Percentiles rank a stretch among this genome's conserved stretches.
phyloP scores from a whole-genome alignment of 2,888 invertebrate species.

The Rhodophaea formosa region DNA sequence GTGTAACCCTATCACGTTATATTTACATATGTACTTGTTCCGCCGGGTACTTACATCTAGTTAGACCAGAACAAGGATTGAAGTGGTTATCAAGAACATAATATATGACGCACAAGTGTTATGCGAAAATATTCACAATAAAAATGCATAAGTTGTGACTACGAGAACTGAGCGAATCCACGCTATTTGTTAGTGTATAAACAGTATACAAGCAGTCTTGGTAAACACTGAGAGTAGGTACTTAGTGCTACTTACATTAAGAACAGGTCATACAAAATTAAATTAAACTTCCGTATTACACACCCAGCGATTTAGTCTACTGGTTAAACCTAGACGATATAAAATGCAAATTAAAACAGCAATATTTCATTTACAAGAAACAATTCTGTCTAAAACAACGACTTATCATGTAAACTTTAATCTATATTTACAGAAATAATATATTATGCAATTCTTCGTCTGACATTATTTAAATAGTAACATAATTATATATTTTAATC shows the following conservation, averaged over 20 bases:
- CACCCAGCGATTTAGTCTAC: constrained; percentile 60
- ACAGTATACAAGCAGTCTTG: constrained; percentile 80
- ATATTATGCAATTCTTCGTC: constrained; percentile 77
- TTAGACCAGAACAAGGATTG: constrained; percentile 57
- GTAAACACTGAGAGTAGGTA: constrained; percentile 79
- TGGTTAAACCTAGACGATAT: constrained; percentile 69
- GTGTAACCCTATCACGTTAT: constrained; percentile 21
- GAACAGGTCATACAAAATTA: constrained; percentile 75
- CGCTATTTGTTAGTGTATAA: constrained; percentile 68
- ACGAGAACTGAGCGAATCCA: constrained; percentile 58
- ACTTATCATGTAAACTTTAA: constrained; percentile 58
- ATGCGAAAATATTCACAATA: constrained; percentile 72
- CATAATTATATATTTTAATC: constrained; percentile 73
- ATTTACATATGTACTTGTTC: constrained; percentile 22
- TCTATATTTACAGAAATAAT: constrained; percentile 79
- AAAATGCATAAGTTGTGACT: constrained; percentile 80
- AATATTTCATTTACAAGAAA: constrained; percentile 78
- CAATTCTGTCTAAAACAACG: constrained; percentile 75
- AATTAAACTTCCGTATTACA: constrained; percentile 69
- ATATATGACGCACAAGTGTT: constrained; percentile 55
- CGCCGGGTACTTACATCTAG: constrained; percentile 50
- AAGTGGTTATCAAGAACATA: constrained; percentile 54
- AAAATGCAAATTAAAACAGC: constrained; percentile 81
- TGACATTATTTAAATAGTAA: constrained; percentile 75
- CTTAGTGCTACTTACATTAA: constrained; percentile 72